phyloP scores from a whole-genome alignment of 2,113 vertebrate genomes.

The Clupea harengus region DNA sequence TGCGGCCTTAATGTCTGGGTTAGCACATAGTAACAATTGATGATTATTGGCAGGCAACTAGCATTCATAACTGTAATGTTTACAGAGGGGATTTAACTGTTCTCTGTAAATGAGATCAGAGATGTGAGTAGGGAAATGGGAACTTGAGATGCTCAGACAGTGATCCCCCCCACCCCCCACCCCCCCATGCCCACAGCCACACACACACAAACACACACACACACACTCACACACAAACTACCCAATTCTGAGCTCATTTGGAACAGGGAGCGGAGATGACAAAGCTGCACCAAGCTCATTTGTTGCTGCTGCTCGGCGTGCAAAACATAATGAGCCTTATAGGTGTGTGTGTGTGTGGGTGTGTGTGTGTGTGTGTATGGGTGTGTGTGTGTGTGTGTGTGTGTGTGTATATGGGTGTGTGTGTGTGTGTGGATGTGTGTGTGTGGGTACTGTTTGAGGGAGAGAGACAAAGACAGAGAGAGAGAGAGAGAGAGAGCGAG shows the following conservation, averaged over 20 bases:
- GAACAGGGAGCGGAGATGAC: too few species aligned
- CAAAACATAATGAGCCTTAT: too few species aligned
- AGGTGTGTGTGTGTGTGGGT: too few species aligned
- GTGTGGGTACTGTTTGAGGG: not conserved
- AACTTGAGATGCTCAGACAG: not conserved
- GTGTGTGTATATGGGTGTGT: too few species aligned
- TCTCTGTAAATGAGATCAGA: constrained; percentile 22
- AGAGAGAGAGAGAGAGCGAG: not conserved
- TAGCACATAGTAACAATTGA: not conserved
- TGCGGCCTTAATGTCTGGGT: not conserved
- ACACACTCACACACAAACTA: not conserved
- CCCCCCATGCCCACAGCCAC: too few species aligned
- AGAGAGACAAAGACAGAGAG: not conserved
- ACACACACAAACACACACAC: too few species aligned
- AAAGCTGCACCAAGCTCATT: too few species aligned
- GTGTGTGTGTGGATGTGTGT: too few species aligned
- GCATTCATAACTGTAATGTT: constrained; percentile 14
- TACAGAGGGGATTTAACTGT: not conserved
- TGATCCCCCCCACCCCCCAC: not conserved
- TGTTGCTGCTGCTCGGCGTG: too few species aligned
- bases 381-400: too few species aligned
- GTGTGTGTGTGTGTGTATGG: too few species aligned
- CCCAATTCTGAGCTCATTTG: too few species aligned
- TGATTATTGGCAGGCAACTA: constrained; percentile 14
- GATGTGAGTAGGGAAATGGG: not conserved